These are phyloP conservation scores for Aulostomus chinensis DNA, from an alignment of 2,797 vertebrate species.

Conservation along the genomic window DNA sequence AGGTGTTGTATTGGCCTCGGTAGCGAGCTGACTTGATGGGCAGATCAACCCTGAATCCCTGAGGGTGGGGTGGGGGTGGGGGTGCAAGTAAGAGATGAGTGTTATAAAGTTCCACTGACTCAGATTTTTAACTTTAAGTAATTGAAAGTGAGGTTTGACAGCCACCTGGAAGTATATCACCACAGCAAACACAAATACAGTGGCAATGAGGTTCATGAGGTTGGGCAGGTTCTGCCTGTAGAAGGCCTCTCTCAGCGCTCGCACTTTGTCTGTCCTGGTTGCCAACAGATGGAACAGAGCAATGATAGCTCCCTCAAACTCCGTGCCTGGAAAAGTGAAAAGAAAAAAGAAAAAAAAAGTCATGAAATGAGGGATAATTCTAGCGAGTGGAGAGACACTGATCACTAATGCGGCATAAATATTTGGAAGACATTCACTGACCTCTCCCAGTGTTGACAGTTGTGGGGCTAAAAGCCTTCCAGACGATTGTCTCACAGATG, in stretches of 20 bases:
- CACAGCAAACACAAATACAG: conserved; percentile 96
- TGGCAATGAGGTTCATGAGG: conserved; percentile 98
- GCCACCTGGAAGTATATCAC: conserved; percentile 99
- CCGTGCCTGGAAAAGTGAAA: conserved; percentile 83
- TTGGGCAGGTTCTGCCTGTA: conserved; percentile 99
- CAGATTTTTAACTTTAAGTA: background rate
- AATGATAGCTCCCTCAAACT: conserved; percentile 97
- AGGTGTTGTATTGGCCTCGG: conserved; percentile 98
- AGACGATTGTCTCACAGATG: conserved; percentile 98
- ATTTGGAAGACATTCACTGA: conserved; percentile 47
- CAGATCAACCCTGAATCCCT: conserved; percentile 98
- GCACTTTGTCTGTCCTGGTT: conserved; percentile 96
- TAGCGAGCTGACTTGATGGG: conserved; percentile 98
- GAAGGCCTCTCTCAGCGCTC: conserved; percentile 95
- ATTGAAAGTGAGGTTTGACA: background rate
- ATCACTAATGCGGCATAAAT: no score
- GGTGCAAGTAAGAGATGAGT: no score
- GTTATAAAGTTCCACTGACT: no score
- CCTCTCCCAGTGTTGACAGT: conserved; percentile 98
- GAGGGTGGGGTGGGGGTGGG: no score
- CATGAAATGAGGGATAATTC: background rate
- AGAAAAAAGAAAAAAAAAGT: background rate
- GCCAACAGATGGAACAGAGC: conserved; percentile 97
- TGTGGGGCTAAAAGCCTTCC: conserved; percentile 98
- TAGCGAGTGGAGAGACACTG: background rate